These are phyloP conservation scores for Troglohyphantes excavatus DNA, from an alignment of 2,888 invertebrate species.

Conservation along the genomic window DNA sequence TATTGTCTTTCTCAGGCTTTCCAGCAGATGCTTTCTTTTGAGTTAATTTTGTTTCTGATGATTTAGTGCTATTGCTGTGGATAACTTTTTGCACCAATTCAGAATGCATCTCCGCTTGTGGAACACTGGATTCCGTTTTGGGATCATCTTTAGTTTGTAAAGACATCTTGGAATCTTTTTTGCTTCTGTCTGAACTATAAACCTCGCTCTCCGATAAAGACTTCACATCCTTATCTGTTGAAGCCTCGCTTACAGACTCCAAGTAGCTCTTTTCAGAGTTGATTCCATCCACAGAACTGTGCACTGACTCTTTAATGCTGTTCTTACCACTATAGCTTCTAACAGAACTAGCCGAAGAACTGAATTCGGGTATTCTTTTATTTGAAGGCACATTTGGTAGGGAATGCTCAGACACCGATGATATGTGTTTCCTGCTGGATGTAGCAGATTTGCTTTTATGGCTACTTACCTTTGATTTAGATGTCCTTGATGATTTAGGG, in stretches of 20 bases:
- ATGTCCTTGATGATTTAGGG: background rate
- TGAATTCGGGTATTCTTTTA: background rate
- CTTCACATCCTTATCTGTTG: conserved; percentile 56
- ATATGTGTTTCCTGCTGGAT: background rate
- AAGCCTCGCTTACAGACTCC: conserved; percentile 64
- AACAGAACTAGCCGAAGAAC: background rate
- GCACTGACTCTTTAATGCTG: background rate
- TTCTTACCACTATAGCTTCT: background rate
- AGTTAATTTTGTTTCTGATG: conserved; percentile 3
- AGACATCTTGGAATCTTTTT: background rate
- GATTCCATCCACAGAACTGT: background rate
- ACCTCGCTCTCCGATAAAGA: conserved; percentile 51
- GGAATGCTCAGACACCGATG: background rate
- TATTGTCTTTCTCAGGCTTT: background rate
- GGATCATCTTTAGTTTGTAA: background rate
- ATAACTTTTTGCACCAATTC: background rate
- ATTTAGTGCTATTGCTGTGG: background rate
- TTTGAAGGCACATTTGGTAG: background rate
- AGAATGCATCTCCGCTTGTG: background rate
- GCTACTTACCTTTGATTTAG: background rate
- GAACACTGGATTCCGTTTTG: background rate
- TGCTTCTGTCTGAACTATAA: background rate
- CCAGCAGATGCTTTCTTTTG: background rate
- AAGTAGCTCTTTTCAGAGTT: conserved; percentile 45
- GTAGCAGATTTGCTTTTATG: background rate